Evolutionary conservation across 1,140 invertebrate genomes (phyloP).

Genomic region (Antheraea mylitta): DNA sequence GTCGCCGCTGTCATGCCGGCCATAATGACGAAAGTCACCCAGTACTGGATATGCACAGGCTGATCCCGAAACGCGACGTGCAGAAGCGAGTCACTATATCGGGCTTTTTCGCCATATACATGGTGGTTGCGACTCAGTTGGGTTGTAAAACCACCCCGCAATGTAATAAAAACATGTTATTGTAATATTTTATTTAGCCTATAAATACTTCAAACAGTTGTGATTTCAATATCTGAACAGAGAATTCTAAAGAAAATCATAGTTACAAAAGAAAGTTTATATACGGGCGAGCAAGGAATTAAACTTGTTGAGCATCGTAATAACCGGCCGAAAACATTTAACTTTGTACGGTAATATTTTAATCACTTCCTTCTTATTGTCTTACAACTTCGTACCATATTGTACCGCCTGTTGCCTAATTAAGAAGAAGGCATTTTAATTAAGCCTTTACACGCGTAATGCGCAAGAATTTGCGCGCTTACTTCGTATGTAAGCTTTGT

Average conservation of each 20-base stretch:
- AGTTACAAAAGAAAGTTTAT: background rate
- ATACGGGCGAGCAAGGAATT: constrained; percentile 20
- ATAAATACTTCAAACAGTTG: too few relatives aligned
- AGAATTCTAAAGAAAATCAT: too few relatives aligned
- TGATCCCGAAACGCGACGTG: too few relatives aligned
- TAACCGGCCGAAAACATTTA: constrained; percentile 57
- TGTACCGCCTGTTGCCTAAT: constrained; percentile 57
- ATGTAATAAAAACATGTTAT: too few relatives aligned
- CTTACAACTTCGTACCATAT: constrained; percentile 56
- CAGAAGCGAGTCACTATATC: too few relatives aligned
- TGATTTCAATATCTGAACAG: background rate
- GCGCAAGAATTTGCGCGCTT: constrained; percentile 8
- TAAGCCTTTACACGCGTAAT: constrained; percentile 52
- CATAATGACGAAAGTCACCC: too few relatives aligned
- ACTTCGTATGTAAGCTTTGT: constrained; percentile 4
- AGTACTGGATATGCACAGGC: too few relatives aligned
- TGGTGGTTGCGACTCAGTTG: too few relatives aligned
- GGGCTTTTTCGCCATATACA: too few relatives aligned
- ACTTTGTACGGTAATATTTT: constrained; percentile 70
- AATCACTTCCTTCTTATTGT: constrained; percentile 70
- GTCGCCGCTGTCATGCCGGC: too few relatives aligned
- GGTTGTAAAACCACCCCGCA: too few relatives aligned
- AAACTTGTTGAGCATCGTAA: constrained; percentile 60
- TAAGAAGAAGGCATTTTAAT: constrained; percentile 64
- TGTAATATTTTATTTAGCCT: too few relatives aligned